Conservation (phyloP, 1,140 invertebrate genomes). For the Oscheius sp. region DNA sequence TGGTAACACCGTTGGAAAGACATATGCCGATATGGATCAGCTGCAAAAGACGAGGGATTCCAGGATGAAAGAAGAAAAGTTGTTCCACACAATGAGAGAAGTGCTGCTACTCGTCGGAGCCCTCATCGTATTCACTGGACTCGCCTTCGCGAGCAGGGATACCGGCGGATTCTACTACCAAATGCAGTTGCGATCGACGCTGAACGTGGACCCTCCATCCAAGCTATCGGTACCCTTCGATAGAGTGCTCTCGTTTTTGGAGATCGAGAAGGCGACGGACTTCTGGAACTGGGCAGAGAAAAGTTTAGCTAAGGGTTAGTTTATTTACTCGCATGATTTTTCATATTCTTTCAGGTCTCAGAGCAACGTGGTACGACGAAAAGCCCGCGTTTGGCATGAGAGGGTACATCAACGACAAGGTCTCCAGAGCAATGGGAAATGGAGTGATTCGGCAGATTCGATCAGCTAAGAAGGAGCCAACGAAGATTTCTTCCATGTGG, state of each 20-base stretch:
- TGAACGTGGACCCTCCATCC: not conserved
- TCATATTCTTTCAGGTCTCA: conserved; percentile 17
- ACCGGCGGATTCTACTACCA: conserved; percentile 61
- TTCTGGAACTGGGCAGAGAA: conserved; percentile 64
- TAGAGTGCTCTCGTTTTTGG: conserved; percentile 19
- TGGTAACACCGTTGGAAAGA: conserved; percentile 27
- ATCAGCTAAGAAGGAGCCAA: conserved; percentile 53
- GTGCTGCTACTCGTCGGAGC: conserved; percentile 23
- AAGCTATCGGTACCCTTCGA: not conserved
- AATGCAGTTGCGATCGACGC: conserved; percentile 18
- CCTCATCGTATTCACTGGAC: conserved; percentile 60
- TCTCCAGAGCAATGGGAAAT: conserved; percentile 63
- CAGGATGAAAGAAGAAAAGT: conserved; percentile 63
- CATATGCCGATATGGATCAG: conserved; percentile 52
- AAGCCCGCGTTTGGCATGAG: conserved; percentile 62
- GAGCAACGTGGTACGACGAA: conserved; percentile 63
- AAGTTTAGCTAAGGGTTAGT: conserved; percentile 61
- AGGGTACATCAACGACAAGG: conserved; percentile 63
- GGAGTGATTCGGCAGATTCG: conserved; percentile 64
- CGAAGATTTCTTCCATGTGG: conserved; percentile 59
- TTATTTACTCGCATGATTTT: conserved; percentile 30
- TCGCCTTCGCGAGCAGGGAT: conserved; percentile 63
- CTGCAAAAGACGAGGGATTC: conserved; percentile 60
- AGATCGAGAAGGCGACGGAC: conserved; percentile 40
- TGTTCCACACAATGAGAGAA: conserved; percentile 49